These are phyloP conservation scores for Metacarcinus magister DNA, from an alignment of 2,888 invertebrate genomes.

Conservation along the genomic window DNA sequence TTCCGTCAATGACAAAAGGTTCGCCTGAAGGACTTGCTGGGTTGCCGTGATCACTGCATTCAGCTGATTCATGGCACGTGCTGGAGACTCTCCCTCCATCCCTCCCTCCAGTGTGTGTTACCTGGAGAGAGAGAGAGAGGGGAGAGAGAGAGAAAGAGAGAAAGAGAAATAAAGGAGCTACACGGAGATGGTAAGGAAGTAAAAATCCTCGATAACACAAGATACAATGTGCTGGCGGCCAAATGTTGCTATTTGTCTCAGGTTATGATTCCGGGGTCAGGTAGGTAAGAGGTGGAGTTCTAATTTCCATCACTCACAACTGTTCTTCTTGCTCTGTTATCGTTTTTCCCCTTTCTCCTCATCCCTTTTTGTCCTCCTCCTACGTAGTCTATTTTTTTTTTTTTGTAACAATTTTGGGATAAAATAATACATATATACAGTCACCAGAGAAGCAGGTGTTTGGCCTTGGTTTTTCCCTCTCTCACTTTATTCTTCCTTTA, in stretches of 20 bases:
- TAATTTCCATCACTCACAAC: neutral
- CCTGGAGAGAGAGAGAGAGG: neutral
- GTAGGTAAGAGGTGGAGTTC: neutral
- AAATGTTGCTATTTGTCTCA: conserved; percentile 3
- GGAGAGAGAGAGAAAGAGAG: neutral
- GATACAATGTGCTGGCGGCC: neutral
- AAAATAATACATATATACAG: neutral
- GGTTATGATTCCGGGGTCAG: neutral
- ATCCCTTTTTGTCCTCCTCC: neutral
- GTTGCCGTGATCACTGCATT: neutral
- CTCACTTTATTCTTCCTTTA: neutral
- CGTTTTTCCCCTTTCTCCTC: neutral
- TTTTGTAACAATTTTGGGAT: neutral
- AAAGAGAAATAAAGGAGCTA: neutral
- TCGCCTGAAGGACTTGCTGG: conserved; percentile 12
- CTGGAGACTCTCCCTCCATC: neutral
- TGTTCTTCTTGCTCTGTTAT: neutral
- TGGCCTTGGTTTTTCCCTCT: neutral
- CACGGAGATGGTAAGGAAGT: neutral
- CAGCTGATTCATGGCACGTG: conserved; percentile 31
- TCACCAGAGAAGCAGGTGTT: neutral
- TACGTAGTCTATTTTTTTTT: neutral
- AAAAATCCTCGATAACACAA: neutral
- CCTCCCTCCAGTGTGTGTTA: neutral
- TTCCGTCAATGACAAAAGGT: neutral